These are phyloP conservation scores for Philotrypesis tridentata DNA, from an alignment of 1,140 invertebrate genomes.

Conservation along the genomic window DNA sequence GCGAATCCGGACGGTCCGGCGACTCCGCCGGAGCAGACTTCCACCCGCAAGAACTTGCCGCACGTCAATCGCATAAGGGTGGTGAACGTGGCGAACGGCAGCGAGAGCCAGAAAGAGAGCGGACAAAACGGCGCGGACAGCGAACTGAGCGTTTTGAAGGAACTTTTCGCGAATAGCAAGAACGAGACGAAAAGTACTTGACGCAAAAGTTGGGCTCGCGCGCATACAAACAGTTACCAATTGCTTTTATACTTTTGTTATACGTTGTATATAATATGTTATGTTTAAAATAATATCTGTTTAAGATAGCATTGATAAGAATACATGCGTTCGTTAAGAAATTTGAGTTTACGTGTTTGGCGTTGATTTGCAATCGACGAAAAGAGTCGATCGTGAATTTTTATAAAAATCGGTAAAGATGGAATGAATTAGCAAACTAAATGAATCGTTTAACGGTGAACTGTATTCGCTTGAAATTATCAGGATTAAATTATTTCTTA, in stretches of 20 bases:
- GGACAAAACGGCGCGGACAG: not conserved
- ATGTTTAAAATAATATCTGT: no score
- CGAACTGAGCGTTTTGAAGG: constrained; percentile 27
- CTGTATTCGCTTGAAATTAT: no score
- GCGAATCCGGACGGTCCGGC: not conserved
- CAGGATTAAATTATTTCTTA: no score
- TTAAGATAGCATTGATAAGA: no score
- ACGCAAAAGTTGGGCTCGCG: no score
- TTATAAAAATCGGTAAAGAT: no score
- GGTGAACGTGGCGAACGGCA: not conserved
- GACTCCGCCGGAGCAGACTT: not conserved
- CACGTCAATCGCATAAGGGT: constrained; percentile 40
- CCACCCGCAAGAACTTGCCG: not conserved
- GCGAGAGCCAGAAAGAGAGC: not conserved
- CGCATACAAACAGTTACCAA: constrained; percentile 10
- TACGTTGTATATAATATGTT: no score
- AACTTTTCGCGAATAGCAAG: constrained; percentile 23
- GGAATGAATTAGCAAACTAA: not conserved
- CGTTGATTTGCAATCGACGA: no score
- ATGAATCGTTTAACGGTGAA: not conserved
- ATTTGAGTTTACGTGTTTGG: not conserved
- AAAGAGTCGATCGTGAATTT: no score
- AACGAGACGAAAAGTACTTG: constrained; percentile 18
- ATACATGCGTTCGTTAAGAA: not conserved
- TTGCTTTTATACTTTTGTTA: constrained; percentile 9